Conservation (phyloP, 2,888 invertebrate genomes). For the Drosophila tripunctata region DNA sequence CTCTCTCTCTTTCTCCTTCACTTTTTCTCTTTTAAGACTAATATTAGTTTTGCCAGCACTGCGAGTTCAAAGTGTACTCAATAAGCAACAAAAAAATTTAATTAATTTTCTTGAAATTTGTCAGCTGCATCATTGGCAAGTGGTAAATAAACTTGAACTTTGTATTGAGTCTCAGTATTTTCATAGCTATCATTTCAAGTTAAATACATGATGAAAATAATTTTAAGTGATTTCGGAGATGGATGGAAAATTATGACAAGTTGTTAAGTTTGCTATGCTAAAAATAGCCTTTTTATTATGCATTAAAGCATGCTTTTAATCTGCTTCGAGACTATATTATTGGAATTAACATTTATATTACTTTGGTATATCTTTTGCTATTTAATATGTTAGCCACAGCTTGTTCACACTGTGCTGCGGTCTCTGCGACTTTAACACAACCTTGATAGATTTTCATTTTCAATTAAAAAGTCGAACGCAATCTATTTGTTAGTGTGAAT, state of each 20-base stretch:
- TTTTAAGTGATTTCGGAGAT: background rate
- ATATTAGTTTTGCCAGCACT: constrained; percentile 41
- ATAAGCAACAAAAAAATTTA: constrained; percentile 50
- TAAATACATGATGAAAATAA: background rate
- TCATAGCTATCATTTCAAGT: background rate
- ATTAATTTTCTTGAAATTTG: constrained; percentile 51
- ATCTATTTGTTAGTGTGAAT: constrained; percentile 51
- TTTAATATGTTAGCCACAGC: background rate
- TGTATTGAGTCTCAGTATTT: constrained; percentile 4
- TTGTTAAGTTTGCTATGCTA: background rate
- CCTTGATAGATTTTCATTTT: constrained; percentile 29
- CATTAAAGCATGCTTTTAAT: background rate
- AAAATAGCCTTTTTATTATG: background rate
- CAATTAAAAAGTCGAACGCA: constrained; percentile 45
- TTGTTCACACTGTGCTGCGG: background rate
- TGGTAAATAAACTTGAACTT: constrained; percentile 24
- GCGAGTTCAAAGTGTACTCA: constrained; percentile 28
- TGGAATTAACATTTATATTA: background rate
- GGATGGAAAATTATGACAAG: background rate
- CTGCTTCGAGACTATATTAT: background rate
- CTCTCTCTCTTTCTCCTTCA: background rate
- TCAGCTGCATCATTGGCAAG: constrained; percentile 4
- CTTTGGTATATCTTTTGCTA: too few relatives aligned
- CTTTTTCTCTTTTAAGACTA: constrained; percentile 15
- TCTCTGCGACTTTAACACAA: background rate